A percentile compares a stretch with the other conserved stretches of the same genome.
phyloP scores from a whole-genome alignment of 2,113 vertebrate species.

The Sinocyclocheilus anophthalmus region DNA sequence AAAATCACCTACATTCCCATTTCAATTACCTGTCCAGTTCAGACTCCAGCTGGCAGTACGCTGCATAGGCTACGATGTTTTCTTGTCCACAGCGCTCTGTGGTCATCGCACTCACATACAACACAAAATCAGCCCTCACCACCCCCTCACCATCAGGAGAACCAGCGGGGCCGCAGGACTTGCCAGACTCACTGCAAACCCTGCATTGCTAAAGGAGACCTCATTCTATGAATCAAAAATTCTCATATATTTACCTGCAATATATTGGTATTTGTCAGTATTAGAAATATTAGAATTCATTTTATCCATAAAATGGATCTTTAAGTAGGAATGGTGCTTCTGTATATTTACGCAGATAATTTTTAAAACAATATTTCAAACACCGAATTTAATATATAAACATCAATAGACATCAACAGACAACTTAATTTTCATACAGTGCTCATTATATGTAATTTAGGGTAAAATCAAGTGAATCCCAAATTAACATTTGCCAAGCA shows the following conservation, averaged over 20 bases:
- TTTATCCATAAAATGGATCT: background rate
- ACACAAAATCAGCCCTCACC: conserved; percentile 89
- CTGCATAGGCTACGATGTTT: conserved; percentile 96
- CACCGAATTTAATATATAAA: no score
- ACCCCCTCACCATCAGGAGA: conserved; percentile 83
- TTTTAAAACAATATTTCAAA: background rate
- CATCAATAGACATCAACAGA: background rate
- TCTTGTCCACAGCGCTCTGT: conserved; percentile 94
- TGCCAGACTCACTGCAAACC: conserved; percentile 82
- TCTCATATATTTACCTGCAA: background rate
- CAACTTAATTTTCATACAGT: background rate
- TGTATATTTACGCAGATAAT: background rate
- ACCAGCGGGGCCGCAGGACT: conserved; percentile 79
- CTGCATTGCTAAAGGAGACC: conserved; percentile 83
- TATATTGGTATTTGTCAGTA: background rate
- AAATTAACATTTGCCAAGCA: background rate
- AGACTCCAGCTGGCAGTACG: conserved; percentile 96
- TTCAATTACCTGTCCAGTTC: conserved; percentile 86
- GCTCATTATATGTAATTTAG: background rate
- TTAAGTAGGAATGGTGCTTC: no score
- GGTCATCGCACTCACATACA: conserved; percentile 91
- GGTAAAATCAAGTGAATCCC: no score
- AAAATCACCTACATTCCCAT: background rate
- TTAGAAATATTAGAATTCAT: background rate
- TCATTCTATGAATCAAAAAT: background rate